These are phyloP conservation scores for Pluvialis apricaria DNA, from an alignment of 2,113 vertebrate genomes.

Conservation along the genomic window DNA sequence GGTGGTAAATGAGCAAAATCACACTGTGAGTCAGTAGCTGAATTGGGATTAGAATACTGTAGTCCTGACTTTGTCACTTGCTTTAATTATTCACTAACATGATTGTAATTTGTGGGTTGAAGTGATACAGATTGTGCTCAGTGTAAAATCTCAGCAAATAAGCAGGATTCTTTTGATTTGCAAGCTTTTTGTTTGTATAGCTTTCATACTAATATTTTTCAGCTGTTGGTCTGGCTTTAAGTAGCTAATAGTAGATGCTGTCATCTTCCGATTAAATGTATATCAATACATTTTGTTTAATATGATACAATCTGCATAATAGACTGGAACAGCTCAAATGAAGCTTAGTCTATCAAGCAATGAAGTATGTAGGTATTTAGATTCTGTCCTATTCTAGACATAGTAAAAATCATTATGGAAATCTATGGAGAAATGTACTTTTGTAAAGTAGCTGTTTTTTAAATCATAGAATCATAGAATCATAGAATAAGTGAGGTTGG, in stretches of 20 bases:
- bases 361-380: constrained; percentile 39
- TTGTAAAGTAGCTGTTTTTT: neutral
- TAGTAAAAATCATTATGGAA: constrained; percentile 45
- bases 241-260: neutral
- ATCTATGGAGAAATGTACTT: constrained; percentile 22
- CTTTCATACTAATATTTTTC: neutral
- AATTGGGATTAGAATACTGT: constrained; percentile 17
- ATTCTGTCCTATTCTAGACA: neutral
- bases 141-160: neutral
- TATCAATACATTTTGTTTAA: neutral
- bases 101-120: constrained; percentile 1
- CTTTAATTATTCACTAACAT: constrained; percentile 17
- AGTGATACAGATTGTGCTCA: neutral
- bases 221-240: neutral
- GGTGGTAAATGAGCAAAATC: constrained; percentile 50
- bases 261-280: neutral
- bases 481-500: too few relatives aligned
- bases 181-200: neutral
- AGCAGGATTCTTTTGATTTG: neutral
- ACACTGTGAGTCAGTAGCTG: constrained; percentile 40
- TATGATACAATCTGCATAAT: neutral
- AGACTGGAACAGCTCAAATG: neutral
- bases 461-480: too few relatives aligned
- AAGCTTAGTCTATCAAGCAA: neutral
- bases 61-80: constrained; percentile 11